Percentiles rank a stretch among this genome's conserved stretches.
Conservation (phyloP, 2,113 vertebrate genomes). For the Colius striatus region DNA sequence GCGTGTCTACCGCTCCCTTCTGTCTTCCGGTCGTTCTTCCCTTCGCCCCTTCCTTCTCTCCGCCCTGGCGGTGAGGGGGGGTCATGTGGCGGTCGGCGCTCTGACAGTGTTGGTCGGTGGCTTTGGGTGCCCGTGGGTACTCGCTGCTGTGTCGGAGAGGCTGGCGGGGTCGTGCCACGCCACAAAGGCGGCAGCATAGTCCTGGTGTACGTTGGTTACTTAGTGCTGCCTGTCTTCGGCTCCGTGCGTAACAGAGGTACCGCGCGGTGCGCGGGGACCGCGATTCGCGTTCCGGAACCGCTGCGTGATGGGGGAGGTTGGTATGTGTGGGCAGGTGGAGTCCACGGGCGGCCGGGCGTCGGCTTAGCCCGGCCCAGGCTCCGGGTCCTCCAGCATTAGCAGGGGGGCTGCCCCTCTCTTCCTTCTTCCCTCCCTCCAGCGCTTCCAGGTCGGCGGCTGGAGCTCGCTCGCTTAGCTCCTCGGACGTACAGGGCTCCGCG, state of each 20-base stretch:
- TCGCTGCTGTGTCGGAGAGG: conserved; percentile 56
- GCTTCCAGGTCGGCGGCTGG: neutral
- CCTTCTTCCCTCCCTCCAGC: no score
- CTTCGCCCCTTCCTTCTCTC: no score
- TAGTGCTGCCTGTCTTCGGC: conserved; percentile 97
- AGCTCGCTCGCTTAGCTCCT: no score
- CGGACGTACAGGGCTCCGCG: no score
- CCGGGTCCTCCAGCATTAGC: no score
- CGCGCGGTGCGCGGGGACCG: conserved; percentile 31
- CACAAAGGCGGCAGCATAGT: conserved; percentile 88
- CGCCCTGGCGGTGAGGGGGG: no score
- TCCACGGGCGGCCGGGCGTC: no score
- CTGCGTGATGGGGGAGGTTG: neutral
- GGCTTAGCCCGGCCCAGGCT: no score
- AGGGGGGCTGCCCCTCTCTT: no score
- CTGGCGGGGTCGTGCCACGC: conserved; percentile 51
- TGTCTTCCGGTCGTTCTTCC: no score
- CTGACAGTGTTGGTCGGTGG: conserved; percentile 69
- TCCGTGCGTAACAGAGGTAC: conserved; percentile 97
- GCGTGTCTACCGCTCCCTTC: no score
- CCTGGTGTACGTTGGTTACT: conserved; percentile 95
- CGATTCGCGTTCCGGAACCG: conserved; percentile 54
- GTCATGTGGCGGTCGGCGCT: neutral
- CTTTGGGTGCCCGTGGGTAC: conserved; percentile 83
- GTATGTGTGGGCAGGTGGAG: no score